These are phyloP conservation scores for Epinephelus lanceolatus DNA, from an alignment of 2,113 vertebrate genomes.

Conservation along the genomic window DNA sequence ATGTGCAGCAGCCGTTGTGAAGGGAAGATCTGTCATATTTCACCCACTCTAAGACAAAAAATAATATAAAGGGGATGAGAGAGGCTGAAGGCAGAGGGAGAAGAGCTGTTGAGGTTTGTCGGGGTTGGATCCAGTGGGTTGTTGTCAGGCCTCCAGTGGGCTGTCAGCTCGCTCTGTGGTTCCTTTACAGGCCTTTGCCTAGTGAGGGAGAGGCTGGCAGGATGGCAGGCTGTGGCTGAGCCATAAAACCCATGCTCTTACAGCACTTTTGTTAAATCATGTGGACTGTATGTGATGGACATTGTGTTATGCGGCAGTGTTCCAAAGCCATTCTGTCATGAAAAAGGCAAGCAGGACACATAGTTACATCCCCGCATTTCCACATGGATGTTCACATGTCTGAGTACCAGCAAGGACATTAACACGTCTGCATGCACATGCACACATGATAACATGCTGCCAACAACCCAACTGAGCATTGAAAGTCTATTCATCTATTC, in stretches of 20 bases:
- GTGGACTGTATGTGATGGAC: conserved; percentile 41
- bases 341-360: conserved; percentile 25
- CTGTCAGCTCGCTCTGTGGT: conserved; percentile 64
- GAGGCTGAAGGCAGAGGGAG: conserved; percentile 59
- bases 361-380: conserved; percentile 6
- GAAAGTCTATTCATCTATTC: conserved; percentile 10
- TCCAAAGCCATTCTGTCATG: conserved; percentile 29
- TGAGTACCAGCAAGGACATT: conserved; percentile 13
- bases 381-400: conserved; percentile 16
- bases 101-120: conserved; percentile 64
- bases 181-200: conserved; percentile 54
- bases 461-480: conserved; percentile 1
- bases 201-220: conserved; percentile 52
- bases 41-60: conserved; percentile 53
- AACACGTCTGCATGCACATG: not conserved
- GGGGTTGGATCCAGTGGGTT: conserved; percentile 62
- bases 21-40: conserved; percentile 76
- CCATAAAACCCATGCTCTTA: conserved; percentile 57
- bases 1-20: conserved; percentile 67
- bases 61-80: conserved; percentile 49
- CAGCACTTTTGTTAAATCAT: conserved; percentile 53
- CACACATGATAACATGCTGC: conserved; percentile 35
- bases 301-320: conserved; percentile 1
- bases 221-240: conserved; percentile 55
- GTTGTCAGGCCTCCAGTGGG: conserved; percentile 71